Percentiles rank a stretch among this genome's conserved stretches.
These are phyloP conservation scores for Meandrina meandrites DNA, from an alignment of 92 coral and sea anemone genomes.

Conservation along the genomic window DNA sequence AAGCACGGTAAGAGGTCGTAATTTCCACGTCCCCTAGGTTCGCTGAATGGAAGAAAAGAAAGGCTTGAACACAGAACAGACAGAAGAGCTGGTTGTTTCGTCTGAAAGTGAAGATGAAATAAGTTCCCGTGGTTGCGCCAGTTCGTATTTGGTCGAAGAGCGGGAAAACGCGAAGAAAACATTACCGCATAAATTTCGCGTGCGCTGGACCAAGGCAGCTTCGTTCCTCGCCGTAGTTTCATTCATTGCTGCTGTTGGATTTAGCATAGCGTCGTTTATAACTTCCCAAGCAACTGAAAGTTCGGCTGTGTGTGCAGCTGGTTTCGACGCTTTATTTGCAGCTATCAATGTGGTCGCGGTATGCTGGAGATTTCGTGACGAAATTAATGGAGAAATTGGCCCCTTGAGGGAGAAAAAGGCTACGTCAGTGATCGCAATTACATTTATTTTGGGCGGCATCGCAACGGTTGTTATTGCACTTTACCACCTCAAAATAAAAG, in stretches of 20 bases:
- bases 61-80: neutral
- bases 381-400: slow-evolving; percentile 60
- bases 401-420: slow-evolving; percentile 65
- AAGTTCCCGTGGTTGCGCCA: slow-evolving; percentile 4
- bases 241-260: slow-evolving; percentile 39
- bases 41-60: slow-evolving; percentile 30
- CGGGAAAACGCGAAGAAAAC: slow-evolving; percentile 22
- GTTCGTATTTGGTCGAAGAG: slow-evolving; percentile 55
- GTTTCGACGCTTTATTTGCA: slow-evolving; percentile 66
- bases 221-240: slow-evolving; percentile 40
- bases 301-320: slow-evolving; percentile 61
- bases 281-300: slow-evolving; percentile 52
- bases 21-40: neutral
- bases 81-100: neutral
- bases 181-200: slow-evolving; percentile 52
- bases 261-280: slow-evolving; percentile 55
- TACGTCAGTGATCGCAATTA: slow-evolving; percentile 58
- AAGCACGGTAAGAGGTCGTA: neutral
- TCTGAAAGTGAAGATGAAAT: slow-evolving; percentile 27
- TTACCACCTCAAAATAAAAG: slow-evolving; percentile 52
- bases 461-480: slow-evolving; percentile 60
- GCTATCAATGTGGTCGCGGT: slow-evolving; percentile 53
- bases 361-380: slow-evolving; percentile 65
- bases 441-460: slow-evolving; percentile 68
- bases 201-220: slow-evolving; percentile 59